phyloP scores from a whole-genome alignment of 2,797 vertebrate genomes.

The Sebastes alutus region DNA sequence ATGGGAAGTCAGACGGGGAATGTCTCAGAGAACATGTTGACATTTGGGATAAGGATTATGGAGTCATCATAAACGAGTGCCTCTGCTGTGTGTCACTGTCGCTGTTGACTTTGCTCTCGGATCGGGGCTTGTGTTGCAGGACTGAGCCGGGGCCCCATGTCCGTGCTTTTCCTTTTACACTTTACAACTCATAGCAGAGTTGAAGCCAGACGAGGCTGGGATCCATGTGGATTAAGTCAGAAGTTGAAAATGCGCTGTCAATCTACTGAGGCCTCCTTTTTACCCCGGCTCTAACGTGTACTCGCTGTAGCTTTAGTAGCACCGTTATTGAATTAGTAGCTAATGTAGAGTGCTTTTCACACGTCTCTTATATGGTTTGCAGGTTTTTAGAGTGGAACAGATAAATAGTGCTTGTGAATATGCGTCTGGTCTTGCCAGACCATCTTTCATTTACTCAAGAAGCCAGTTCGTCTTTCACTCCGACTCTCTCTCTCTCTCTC shows the following conservation, averaged over 20 bases:
- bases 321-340: constrained; percentile 44
- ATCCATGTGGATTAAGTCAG: constrained; percentile 63
- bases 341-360: constrained; percentile 46
- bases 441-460: constrained; percentile 56
- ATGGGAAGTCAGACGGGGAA: constrained; percentile 48
- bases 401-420: constrained; percentile 36
- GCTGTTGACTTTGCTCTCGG: constrained; percentile 73
- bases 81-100: constrained; percentile 67
- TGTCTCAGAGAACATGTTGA: constrained; percentile 75
- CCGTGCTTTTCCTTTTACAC: constrained; percentile 49
- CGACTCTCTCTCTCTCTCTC: not conserved
- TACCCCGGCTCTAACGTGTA: constrained; percentile 26
- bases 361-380: constrained; percentile 27
- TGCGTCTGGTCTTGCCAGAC: constrained; percentile 30
- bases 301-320: constrained; percentile 37
- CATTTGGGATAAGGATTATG: constrained; percentile 81
- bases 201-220: constrained; percentile 33
- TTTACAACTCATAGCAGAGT: constrained; percentile 42
- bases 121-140: constrained; percentile 56
- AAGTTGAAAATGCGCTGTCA: constrained; percentile 60
- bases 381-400: constrained; percentile 36
- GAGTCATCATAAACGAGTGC: constrained; percentile 70
- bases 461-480: constrained; percentile 44
- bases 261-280: constrained; percentile 45
- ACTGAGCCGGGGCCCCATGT: constrained; percentile 41